Base-by-base conservation (phyloP, 2,113 vertebrate species). In the Fukomys damarensis region DNA sequence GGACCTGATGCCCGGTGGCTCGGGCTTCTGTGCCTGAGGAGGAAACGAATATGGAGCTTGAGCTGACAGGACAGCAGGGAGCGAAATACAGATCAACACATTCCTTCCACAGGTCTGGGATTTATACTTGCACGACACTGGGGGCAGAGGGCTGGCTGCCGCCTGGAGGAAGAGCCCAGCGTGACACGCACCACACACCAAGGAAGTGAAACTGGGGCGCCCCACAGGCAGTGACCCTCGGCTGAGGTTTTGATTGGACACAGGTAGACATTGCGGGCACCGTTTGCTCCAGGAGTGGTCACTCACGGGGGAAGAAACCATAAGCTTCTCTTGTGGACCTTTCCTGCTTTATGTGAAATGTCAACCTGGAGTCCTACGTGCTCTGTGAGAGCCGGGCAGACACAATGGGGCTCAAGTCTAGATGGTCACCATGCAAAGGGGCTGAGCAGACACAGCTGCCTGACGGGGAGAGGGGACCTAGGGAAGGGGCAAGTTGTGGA, bases 11-110 rank as follows among this genome's bases (percentile, higher is more conserved):
- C 97, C 97, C 97, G 93, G 96, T 94, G 97, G 96, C 97, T 98
- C 70, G 97, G 97, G 97, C 95, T 98, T 97, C 97, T 97, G 97
- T 98, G 97, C 97, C 97, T 96, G 95, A 96, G 97, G 97, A 97
- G 97, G 97, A 97, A 97, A 97, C 96, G 96, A 98, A 98, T 96
- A 97, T 94, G 96, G 97, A 97, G 93, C 97, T 98, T 98, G 97
- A 98, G 96, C 96, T 86, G 97, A 97, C 83, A 97, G 97, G 89
- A 96, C 94, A 97, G 74, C 97, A 98, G 97, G 96, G 61, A 96
- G 92, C 2, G 84, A 93, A 94, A 97, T 90, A 97, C 96, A 98
- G 97, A 97, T 93, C 95, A 98, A 97, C 93, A 97, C 98, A 97
- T 94, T 97, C 95, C 97, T 98, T 96, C 95, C 96, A 81, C 41